These are phyloP conservation scores for Limosa lapponica DNA, from an alignment of 2,797 vertebrate genomes.

Conservation along the genomic window DNA sequence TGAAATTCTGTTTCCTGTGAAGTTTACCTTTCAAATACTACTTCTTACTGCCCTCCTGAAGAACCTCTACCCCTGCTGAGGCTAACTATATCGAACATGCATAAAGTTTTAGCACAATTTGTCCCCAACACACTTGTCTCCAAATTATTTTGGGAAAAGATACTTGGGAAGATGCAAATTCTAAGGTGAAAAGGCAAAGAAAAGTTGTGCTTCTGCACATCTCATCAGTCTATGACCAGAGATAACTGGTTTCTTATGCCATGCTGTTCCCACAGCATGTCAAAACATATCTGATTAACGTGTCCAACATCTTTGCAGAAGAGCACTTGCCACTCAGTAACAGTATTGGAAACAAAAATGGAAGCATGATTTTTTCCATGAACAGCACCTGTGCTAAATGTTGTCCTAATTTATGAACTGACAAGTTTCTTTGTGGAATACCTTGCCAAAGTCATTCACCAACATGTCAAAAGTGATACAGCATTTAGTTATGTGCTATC, in stretches of 20 bases:
- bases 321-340: background rate
- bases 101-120: background rate
- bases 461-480: accelerated
- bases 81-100: background rate
- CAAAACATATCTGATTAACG: background rate
- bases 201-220: background rate
- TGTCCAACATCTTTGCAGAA: background rate
- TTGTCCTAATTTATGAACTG: background rate
- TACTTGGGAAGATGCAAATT: background rate
- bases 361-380: background rate
- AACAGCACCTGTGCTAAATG: background rate
- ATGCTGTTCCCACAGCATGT: background rate
- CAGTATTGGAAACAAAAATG: background rate
- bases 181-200: background rate
- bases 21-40: background rate
- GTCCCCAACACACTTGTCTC: background rate
- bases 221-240: background rate
- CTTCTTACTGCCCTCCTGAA: background rate
- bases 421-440: background rate
- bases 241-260: background rate
- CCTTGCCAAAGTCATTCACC: background rate
- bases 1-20: background rate
- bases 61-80: background rate
- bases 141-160: background rate
- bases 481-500: background rate